Percentiles rank a stretch among this genome's conserved stretches.
These are phyloP conservation scores for Mizuhopecten yessoensis DNA, from an alignment of 1,140 invertebrate species.

Conservation along the genomic window DNA sequence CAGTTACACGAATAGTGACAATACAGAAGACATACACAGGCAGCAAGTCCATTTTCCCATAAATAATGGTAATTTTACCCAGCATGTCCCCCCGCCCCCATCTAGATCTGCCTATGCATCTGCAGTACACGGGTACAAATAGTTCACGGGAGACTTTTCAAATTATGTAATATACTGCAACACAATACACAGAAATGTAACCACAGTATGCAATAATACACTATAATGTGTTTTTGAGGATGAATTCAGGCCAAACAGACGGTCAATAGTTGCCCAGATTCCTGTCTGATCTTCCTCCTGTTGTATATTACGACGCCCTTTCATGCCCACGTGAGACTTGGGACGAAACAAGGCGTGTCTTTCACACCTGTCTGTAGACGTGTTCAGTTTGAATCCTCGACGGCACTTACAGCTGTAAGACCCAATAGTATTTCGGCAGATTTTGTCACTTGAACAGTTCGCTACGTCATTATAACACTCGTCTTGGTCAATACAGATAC, in stretches of 20 bases:
- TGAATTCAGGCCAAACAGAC: slow-evolving; percentile 12
- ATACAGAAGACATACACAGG: too few species aligned
- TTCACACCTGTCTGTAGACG: not conserved
- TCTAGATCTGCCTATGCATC: too few species aligned
- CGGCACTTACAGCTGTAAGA: slow-evolving; percentile 53
- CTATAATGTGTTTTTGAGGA: not conserved
- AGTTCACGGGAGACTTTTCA: too few species aligned
- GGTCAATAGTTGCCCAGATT: not conserved
- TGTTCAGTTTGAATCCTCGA: slow-evolving; percentile 47
- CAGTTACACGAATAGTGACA: too few species aligned
- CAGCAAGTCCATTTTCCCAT: too few species aligned
- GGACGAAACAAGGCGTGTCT: slow-evolving; percentile 41
- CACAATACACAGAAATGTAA: too few species aligned
- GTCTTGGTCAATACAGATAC: slow-evolving; percentile 59
- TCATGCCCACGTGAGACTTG: not conserved
- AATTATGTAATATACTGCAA: too few species aligned
- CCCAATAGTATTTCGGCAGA: slow-evolving; percentile 54
- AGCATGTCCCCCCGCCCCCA: too few species aligned
- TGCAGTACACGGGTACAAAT: too few species aligned
- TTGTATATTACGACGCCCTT: not conserved
- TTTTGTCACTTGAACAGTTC: slow-evolving; percentile 49
- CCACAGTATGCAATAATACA: not conserved
- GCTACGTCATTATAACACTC: slow-evolving; percentile 56
- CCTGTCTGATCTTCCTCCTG: not conserved
- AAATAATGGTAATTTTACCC: too few species aligned